Conservation (phyloP, 1,140 invertebrate species). For the Drosophila navojoa region DNA sequence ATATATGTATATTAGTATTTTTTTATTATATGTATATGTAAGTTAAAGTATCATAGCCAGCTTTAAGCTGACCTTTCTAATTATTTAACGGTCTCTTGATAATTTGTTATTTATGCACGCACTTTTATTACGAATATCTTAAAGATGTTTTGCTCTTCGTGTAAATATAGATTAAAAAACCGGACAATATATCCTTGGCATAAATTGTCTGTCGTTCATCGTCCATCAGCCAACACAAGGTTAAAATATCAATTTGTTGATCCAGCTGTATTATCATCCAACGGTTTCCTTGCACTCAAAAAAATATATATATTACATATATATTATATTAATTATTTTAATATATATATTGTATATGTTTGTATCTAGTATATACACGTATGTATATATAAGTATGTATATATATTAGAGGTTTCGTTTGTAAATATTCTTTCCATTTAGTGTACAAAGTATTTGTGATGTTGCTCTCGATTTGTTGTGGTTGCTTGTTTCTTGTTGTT, state of each 20-base stretch:
- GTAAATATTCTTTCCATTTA: conserved; percentile 72
- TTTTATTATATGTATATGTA: conserved; percentile 27
- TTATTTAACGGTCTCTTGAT: conserved; percentile 50
- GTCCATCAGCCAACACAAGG: conserved; percentile 61
- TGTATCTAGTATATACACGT: conserved; percentile 55
- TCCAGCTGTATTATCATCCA: conserved; percentile 59
- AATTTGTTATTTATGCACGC: conserved; percentile 30
- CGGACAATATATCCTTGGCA: conserved; percentile 51
- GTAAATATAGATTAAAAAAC: conserved; percentile 59
- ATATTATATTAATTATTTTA: conserved; percentile 43
- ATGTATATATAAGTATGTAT: conserved; percentile 49
- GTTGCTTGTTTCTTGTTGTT: conserved; percentile 19
- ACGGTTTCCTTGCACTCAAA: conserved; percentile 73
- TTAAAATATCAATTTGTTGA: conserved; percentile 69
- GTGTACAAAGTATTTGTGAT: conserved; percentile 66
- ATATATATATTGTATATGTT: conserved; percentile 53
- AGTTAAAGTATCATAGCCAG: conserved; percentile 55
- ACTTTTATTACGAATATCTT: conserved; percentile 59
- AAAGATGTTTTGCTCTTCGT: conserved; percentile 69
- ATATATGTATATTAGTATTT: conserved; percentile 28
- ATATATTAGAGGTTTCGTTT: conserved; percentile 63
- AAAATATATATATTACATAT: conserved; percentile 65
- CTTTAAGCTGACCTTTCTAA: conserved; percentile 58
- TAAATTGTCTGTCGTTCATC: conserved; percentile 46
- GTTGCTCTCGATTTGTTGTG: conserved; percentile 34